Base-by-base conservation (phyloP, 2,797 vertebrate genomes). In the Chelidonichthys spinosus region DNA sequence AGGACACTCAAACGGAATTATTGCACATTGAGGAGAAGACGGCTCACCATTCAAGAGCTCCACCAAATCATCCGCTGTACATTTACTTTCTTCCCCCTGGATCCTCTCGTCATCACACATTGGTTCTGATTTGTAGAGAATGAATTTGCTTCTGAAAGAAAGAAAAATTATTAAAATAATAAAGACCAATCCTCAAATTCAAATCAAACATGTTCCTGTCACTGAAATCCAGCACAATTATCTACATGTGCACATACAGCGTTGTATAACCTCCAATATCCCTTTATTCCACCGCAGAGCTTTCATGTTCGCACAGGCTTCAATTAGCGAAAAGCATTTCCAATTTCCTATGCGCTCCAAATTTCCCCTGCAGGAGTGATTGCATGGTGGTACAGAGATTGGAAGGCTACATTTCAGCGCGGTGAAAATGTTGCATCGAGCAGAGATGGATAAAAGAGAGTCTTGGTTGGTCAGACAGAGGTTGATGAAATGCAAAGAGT, bases 321-420 rank as follows among this genome's bases (percentile, higher is more conserved):
- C 46, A 33, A 43, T 78, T 62, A 63, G 58, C 25, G 9, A 52
- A 50, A 68, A 37, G 5, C 37, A 11, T 50, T 63, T 18, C 0
- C 39, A 11, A 4, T 58, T 65, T 60, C 49, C 10, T 17, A 2
- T 35, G 56, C 6, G 11, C 64, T 42, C 46, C 52, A 43, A 35
- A 71, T 61, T 56, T 18, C 11, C n/a, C 67, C 69, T n/a, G 63
- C 55, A 69, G 75, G 62, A 66, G 49, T 14, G 65, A 72, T 50
- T 76, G 37, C 63, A 36, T 11, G 15, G 4, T 32, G 33, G 53
- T 42, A 11, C 40, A 4, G 4, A 11, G 40, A 14, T 44, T 2
- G 43, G 43, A 17, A 6, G 44, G 15, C 15, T 43, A 17, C 44
- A 17, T 7, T 46, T 42, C 7, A 17, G 15, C 3, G 7, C 11